Evolutionary conservation across 2,888 invertebrate genomes (phyloP), one percentile per base, ranked within the genome.

Genomic region (Cerastis rubricosa): DNA sequence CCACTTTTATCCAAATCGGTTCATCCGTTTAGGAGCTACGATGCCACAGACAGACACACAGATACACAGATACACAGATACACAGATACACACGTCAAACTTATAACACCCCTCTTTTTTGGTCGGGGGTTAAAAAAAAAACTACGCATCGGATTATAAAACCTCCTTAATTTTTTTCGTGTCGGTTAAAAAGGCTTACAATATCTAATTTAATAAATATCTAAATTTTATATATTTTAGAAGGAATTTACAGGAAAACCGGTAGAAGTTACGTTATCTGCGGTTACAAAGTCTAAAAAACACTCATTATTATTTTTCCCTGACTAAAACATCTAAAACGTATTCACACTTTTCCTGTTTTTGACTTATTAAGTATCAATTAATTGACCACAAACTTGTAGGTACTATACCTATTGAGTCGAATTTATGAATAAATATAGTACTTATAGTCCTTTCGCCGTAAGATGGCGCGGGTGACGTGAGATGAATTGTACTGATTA

Each of bases 221-320:
- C 5, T n/a, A n/a, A 54, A 54, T 12, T n/a, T 2, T 54, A 54
- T n/a, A 54, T 5, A 4, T 54, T 43, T 14, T n/a, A 14, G 5
- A 19, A 45, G 9, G 17, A 12, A 40, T n/a, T 22, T 19, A 40
- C n/a, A 64, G 63, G 19, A 17, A 63, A 71, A 71, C 47, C 17
- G 8, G 68, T 63, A 49, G 9, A 49, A 71, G 8, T 11, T 25
- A 2, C 35, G 19, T 49, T 64, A 71, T 64, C 63, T 19, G 59
- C 9, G 29, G 45, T 25, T 35, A 19, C 25, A 74, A 76, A 59
- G n/a, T 25, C 12, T 19, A 59, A 49, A 78, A 76, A 61, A 6
- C 17, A 61, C 9, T 54, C 17, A 61, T 51, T 63, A 3, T 11
- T 63, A 3, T 11, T 51, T 61, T 35, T 63, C 8, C 43, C 14